These are phyloP conservation scores for Homarus gammarus DNA, from an alignment of 2,888 invertebrate genomes.

Conservation along the genomic window DNA sequence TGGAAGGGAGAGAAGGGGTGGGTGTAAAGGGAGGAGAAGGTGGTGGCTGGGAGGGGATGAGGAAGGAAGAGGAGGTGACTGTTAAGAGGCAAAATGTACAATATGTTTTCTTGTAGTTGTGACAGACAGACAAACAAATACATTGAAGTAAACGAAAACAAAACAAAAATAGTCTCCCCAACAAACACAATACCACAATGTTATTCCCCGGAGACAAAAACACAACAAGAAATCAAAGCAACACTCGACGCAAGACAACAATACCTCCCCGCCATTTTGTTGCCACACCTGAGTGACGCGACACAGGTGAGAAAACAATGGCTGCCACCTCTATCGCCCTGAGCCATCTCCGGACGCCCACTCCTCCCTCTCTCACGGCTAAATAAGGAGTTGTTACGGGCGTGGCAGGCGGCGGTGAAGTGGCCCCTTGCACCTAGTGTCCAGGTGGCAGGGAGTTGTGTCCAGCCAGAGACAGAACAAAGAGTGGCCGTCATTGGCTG, in stretches of 20 bases:
- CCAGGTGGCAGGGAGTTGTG: background rate
- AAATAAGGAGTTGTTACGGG: background rate
- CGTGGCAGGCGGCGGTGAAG: background rate
- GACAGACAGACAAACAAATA: too few relatives aligned
- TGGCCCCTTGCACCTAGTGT: background rate
- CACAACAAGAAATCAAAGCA: background rate
- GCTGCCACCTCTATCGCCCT: background rate
- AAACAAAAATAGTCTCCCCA: too few relatives aligned
- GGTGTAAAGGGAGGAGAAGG: too few relatives aligned
- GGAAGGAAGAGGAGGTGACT: too few relatives aligned
- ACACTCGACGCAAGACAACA: background rate
- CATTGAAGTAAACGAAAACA: too few relatives aligned
- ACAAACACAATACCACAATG: too few relatives aligned
- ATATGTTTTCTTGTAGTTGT: too few relatives aligned
- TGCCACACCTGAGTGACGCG: background rate
- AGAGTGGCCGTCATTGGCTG: background rate
- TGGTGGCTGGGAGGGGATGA: too few relatives aligned
- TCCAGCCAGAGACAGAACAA: background rate
- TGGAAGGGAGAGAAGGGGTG: too few relatives aligned
- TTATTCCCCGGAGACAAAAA: too few relatives aligned
- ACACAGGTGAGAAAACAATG: conserved; percentile 17
- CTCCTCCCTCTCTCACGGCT: background rate
- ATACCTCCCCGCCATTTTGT: conserved; percentile 18
- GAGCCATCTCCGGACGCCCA: background rate
- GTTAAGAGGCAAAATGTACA: too few relatives aligned